A percentile compares a stretch with the other conserved stretches of the same genome.
These are phyloP conservation scores for Caenorhabditis imperialis DNA, from an alignment of 2,888 invertebrate genomes.

Conservation along the genomic window DNA sequence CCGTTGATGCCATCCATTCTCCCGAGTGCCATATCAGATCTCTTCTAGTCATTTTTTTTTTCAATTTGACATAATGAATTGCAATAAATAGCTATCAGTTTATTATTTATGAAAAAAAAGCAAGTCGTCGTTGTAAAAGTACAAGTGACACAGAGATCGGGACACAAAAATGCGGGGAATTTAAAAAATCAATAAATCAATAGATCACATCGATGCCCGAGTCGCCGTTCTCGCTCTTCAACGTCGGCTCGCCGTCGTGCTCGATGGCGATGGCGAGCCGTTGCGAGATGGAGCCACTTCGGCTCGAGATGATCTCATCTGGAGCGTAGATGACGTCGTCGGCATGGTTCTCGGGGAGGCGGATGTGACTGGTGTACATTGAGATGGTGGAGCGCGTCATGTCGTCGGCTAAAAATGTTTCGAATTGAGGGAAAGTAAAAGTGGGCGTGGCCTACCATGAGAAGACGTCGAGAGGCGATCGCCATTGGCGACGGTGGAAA, in stretches of 20 bases:
- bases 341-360: conserved; percentile 60
- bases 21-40: conserved; percentile 7
- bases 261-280: conserved; percentile 51
- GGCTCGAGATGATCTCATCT: conserved; percentile 60
- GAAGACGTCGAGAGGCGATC: conserved; percentile 42
- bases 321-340: conserved; percentile 66
- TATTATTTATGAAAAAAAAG: conserved; percentile 9
- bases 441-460: conserved; percentile 17
- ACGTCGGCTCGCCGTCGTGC: conserved; percentile 40
- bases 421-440: too few relatives aligned
- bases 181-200: too few relatives aligned
- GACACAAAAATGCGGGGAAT: conserved; percentile 1
- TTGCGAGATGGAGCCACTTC: conserved; percentile 53
- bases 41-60: not conserved
- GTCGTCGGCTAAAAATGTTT: too few relatives aligned
- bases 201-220: conserved; percentile 54
- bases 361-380: conserved; percentile 61
- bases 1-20: not conserved
- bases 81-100: conserved; percentile 3
- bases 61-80: conserved; percentile 11
- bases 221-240: conserved; percentile 36
- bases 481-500: conserved; percentile 27
- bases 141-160: conserved; percentile 48
- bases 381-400: conserved; percentile 61
- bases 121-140: conserved; percentile 32